Percentiles rank a stretch among this genome's conserved stretches.
Conservation (phyloP, 2,797 vertebrate species). For the Furcifer pardalis region DNA sequence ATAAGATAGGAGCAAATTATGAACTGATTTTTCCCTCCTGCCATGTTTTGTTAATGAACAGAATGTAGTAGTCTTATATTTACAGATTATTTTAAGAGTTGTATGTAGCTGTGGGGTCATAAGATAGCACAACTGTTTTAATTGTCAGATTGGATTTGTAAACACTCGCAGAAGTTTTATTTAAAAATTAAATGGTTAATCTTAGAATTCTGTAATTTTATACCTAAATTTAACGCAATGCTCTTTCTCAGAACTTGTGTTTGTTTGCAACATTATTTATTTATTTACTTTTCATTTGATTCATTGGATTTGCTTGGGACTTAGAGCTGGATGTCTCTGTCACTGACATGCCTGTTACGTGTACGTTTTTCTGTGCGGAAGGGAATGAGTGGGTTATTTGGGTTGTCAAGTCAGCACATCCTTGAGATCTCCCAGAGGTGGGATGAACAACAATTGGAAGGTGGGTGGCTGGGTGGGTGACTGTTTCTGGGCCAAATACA, state of each 20-base stretch:
- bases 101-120: neutral
- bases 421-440: no score
- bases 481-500: no score
- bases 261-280: neutral
- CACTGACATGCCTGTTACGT: no score
- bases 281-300: neutral
- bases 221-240: no score
- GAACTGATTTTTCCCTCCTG: slow-evolving; percentile 25
- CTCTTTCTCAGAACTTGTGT: neutral
- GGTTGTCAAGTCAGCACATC: no score
- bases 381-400: no score
- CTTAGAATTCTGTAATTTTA: neutral
- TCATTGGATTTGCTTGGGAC: no score
- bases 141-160: neutral
- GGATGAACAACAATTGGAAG: no score
- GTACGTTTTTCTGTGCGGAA: no score
- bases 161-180: neutral
- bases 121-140: neutral
- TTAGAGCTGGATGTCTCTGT: no score
- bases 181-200: neutral
- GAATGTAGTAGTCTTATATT: neutral
- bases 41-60: slow-evolving; percentile 38
- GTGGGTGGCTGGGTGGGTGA: no score
- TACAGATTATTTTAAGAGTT: neutral
- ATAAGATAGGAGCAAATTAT: slow-evolving; percentile 51